These are phyloP conservation scores for Drosophila greeni DNA, from an alignment of 2,888 invertebrate species.

Conservation along the genomic window DNA sequence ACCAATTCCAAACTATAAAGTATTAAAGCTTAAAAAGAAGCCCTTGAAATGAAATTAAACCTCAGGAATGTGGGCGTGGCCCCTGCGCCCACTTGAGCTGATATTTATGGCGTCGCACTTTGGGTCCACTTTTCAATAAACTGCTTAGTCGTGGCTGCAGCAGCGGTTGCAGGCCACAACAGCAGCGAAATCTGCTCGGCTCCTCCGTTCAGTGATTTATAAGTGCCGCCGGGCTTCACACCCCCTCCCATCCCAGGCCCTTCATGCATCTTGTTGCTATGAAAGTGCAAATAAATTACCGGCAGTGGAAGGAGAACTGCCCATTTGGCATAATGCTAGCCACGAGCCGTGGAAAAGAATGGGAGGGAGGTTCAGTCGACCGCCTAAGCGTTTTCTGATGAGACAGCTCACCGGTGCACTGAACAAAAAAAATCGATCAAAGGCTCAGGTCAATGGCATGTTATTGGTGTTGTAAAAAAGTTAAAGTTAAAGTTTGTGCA, in stretches of 20 bases:
- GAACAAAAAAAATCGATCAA: slow-evolving; percentile 12
- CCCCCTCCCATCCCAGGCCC: background rate
- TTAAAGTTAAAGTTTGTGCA: background rate
- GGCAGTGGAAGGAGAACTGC: slow-evolving; percentile 27
- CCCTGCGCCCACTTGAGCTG: slow-evolving; percentile 27
- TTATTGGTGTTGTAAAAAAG: background rate
- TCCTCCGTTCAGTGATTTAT: slow-evolving; percentile 62
- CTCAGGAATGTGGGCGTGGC: slow-evolving; percentile 19
- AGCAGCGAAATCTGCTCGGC: slow-evolving; percentile 44
- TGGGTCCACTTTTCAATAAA: slow-evolving; percentile 68
- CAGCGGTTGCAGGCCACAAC: slow-evolving; percentile 28
- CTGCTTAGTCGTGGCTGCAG: slow-evolving; percentile 60
- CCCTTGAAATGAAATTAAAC: background rate
- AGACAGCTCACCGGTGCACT: slow-evolving; percentile 50
- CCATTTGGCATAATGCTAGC: slow-evolving; percentile 49
- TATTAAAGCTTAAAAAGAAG: background rate
- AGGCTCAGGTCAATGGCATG: slow-evolving; percentile 16
- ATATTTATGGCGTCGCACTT: slow-evolving; percentile 44
- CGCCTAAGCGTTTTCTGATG: slow-evolving; percentile 67
- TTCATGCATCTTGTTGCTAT: slow-evolving; percentile 69
- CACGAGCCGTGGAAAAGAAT: slow-evolving; percentile 3
- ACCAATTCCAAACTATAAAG: background rate
- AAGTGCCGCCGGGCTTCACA: slow-evolving; percentile 31
- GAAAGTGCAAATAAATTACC: slow-evolving; percentile 73
- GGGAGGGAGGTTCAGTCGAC: slow-evolving; percentile 1